Percentiles rank a stretch among this genome's conserved stretches.
Evolutionary conservation across 2,797 vertebrate genomes (phyloP).

Genomic region (Pyrocephalus nanus): DNA sequence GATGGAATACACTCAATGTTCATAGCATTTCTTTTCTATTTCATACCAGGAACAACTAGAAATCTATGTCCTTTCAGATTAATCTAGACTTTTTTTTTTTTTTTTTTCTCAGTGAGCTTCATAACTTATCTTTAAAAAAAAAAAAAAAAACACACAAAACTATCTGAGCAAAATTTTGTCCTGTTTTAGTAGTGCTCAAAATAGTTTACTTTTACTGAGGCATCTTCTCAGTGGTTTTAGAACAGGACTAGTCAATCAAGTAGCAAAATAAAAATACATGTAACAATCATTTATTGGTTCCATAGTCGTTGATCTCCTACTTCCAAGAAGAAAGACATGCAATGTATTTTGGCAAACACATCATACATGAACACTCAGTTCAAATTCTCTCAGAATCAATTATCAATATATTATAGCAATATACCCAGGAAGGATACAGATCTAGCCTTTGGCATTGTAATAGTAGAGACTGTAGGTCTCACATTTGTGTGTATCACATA

Average conservation of each 20-base stretch:
- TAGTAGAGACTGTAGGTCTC: neutral
- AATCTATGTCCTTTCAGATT: neutral
- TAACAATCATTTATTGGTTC: neutral
- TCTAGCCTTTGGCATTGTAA: neutral
- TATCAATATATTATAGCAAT: neutral
- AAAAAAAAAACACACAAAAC: neutral
- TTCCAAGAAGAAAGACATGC: neutral
- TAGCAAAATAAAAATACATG: neutral
- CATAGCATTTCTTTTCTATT: neutral
- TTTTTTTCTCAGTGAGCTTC: neutral
- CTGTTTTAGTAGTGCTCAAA: neutral
- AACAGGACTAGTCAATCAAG: neutral
- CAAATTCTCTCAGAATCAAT: neutral
- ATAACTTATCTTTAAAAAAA: neutral
- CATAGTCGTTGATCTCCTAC: neutral
- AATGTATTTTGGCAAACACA: neutral
- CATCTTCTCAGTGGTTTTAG: neutral
- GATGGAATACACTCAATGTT: neutral
- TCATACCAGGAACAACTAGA: neutral
- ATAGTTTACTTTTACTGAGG: neutral
- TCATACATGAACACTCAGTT: neutral
- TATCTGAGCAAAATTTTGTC: neutral
- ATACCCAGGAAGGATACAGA: neutral
- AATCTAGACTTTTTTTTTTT: neutral
- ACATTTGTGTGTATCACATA: neutral